Percentiles rank a stretch among this genome's conserved stretches.
phyloP scores from a whole-genome alignment of 1,140 invertebrate species.

The Parasteatoda tepidariorum region DNA sequence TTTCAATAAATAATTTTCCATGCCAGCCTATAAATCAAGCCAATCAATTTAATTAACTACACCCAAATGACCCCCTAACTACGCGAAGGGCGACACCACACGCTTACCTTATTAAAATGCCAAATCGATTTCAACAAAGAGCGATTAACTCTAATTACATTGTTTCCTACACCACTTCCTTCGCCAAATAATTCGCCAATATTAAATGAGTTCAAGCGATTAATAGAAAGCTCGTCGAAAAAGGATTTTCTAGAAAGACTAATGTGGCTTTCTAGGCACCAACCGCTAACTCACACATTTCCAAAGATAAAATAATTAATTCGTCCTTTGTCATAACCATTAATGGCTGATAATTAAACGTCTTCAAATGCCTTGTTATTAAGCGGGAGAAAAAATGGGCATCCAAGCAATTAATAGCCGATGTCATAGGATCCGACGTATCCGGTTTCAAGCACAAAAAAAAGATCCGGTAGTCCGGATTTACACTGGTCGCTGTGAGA shows the following conservation, averaged over 20 bases:
- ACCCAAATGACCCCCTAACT: no score
- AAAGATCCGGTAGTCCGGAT: neutral
- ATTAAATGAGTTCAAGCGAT: neutral
- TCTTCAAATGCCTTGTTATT: conserved; percentile 13
- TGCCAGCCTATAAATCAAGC: no score
- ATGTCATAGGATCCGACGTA: conserved; percentile 29
- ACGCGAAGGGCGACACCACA: no score
- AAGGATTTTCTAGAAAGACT: neutral
- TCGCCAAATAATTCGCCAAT: neutral
- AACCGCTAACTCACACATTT: neutral
- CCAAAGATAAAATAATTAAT: conserved; percentile 35
- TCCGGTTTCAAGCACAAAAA: neutral
- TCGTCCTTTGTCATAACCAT: conserved; percentile 47
- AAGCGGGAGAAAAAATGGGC: conserved; percentile 1
- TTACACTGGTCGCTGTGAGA: neutral
- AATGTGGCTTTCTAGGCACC: neutral
- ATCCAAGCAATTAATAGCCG: conserved; percentile 25
- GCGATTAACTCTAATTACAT: no score
- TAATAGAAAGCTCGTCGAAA: neutral
- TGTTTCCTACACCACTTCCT: no score
- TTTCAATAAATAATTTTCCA: no score
- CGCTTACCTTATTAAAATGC: no score
- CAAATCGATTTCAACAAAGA: no score
- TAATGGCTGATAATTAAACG: conserved; percentile 51
- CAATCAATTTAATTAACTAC: no score